Conservation (phyloP, 2,888 invertebrate genomes). For the Drosophila rubida region DNA sequence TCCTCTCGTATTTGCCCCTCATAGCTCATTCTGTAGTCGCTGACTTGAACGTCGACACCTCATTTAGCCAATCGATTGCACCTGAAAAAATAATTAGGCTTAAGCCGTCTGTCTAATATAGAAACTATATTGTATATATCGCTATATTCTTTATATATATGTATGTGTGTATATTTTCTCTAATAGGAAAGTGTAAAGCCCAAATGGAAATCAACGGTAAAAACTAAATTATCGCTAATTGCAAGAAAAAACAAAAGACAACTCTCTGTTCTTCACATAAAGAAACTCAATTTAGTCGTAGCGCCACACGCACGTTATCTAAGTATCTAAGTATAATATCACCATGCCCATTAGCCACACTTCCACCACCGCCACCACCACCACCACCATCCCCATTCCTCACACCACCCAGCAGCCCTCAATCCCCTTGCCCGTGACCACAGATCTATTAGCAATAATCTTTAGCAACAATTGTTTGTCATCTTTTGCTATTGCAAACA, state of each 20-base stretch:
- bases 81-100: slow-evolving; percentile 11
- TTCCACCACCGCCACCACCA: not conserved
- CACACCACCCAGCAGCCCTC: not conserved
- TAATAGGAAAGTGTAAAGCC: slow-evolving; percentile 84
- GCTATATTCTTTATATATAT: slow-evolving; percentile 11
- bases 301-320: slow-evolving; percentile 34
- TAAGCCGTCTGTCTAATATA: slow-evolving; percentile 15
- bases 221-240: slow-evolving; percentile 31
- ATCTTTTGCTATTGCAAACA: slow-evolving; percentile 55
- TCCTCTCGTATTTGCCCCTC: not conserved
- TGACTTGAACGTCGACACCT: slow-evolving; percentile 9
- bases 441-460: slow-evolving; percentile 37
- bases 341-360: slow-evolving; percentile 19
- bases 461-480: slow-evolving; percentile 70
- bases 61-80: slow-evolving; percentile 44
- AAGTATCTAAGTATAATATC: slow-evolving; percentile 4
- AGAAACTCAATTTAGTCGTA: slow-evolving; percentile 41
- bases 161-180: slow-evolving; percentile 67
- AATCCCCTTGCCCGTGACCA: not conserved
- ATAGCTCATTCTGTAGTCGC: slow-evolving; percentile 4
- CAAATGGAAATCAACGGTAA: slow-evolving; percentile 85
- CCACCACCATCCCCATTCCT: not conserved
- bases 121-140: slow-evolving; percentile 31
- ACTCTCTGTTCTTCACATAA: slow-evolving; percentile 36
- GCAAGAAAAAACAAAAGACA: not conserved